Percentiles rank a stretch among this genome's conserved stretches.
Evolutionary conservation across 2,888 invertebrate genomes (phyloP).

Genomic region (Graphium colonna): DNA sequence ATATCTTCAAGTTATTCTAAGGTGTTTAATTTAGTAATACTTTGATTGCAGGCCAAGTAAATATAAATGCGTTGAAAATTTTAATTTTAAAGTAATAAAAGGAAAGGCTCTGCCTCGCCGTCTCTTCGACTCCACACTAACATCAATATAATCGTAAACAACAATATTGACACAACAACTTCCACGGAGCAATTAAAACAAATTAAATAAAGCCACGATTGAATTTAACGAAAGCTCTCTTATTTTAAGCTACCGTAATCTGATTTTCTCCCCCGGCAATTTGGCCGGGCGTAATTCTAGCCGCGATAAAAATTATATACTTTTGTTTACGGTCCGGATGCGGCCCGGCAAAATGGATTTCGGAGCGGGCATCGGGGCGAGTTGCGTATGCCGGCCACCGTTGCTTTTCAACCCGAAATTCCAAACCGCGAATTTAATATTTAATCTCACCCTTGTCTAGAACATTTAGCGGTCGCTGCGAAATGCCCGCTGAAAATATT

Average conservation of each 20-base stretch:
- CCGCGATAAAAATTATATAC: slow-evolving; percentile 57
- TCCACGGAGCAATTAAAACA: slow-evolving; percentile 14
- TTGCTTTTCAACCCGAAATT: slow-evolving; percentile 74
- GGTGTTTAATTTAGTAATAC: too few species aligned
- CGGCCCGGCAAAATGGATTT: slow-evolving; percentile 60
- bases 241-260: slow-evolving; percentile 26
- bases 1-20: too few species aligned
- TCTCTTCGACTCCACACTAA: neutral
- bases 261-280: slow-evolving; percentile 27
- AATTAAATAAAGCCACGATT: slow-evolving; percentile 21
- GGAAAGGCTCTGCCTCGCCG: too few species aligned
- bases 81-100: neutral
- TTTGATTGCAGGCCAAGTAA: too few species aligned
- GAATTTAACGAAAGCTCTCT: slow-evolving; percentile 21
- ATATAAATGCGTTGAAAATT: neutral
- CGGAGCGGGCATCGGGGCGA: slow-evolving; percentile 49
- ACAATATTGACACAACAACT: slow-evolving; percentile 7
- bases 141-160: neutral
- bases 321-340: slow-evolving; percentile 61
- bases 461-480: slow-evolving; percentile 70
- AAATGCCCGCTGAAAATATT: slow-evolving; percentile 49
- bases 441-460: slow-evolving; percentile 78
- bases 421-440: slow-evolving; percentile 78
- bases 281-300: slow-evolving; percentile 30
- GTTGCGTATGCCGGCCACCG: slow-evolving; percentile 56